Percentiles rank a stretch among this genome's conserved stretches.
Conservation (phyloP, 2,113 vertebrate species). For the Brachypteracias leptosomus region DNA sequence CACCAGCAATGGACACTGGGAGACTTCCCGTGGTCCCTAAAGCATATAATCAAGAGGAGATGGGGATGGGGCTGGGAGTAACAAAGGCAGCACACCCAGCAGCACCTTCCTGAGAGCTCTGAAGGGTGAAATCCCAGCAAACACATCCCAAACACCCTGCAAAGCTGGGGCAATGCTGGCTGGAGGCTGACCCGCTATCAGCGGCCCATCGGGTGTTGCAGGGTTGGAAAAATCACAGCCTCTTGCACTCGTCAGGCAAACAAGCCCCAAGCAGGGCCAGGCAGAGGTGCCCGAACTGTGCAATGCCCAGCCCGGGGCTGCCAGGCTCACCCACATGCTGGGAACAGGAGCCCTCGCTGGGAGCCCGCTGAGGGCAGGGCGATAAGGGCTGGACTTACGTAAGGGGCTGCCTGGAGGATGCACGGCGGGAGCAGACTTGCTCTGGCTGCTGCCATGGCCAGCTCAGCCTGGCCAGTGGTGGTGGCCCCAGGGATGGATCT, state of each 20-base stretch:
- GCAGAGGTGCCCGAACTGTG: neutral
- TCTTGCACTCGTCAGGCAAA: neutral
- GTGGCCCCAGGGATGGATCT: neutral
- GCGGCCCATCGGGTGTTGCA: neutral
- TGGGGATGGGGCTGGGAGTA: neutral
- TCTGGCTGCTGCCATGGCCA: neutral
- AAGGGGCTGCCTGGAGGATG: constrained; percentile 20
- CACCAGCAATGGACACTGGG: fast-evolving
- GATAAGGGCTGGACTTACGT: constrained; percentile 32
- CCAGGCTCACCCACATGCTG: neutral
- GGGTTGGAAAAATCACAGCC: neutral
- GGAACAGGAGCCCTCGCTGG: neutral
- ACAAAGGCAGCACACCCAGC: neutral
- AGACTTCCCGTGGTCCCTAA: neutral
- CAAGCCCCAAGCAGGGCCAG: neutral
- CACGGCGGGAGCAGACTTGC: constrained; percentile 34
- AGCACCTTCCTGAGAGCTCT: neutral
- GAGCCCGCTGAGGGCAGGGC: neutral
- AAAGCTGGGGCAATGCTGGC: fast-evolving
- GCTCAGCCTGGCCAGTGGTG: neutral
- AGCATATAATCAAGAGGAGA: fast-evolving
- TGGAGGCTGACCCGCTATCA: fast-evolving
- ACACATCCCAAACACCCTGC: fast-evolving
- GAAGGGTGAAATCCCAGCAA: fast-evolving
- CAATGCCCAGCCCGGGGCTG: neutral